These are phyloP conservation scores for Eupeodes luniger DNA, from an alignment of 2,888 invertebrate species.

Conservation along the genomic window DNA sequence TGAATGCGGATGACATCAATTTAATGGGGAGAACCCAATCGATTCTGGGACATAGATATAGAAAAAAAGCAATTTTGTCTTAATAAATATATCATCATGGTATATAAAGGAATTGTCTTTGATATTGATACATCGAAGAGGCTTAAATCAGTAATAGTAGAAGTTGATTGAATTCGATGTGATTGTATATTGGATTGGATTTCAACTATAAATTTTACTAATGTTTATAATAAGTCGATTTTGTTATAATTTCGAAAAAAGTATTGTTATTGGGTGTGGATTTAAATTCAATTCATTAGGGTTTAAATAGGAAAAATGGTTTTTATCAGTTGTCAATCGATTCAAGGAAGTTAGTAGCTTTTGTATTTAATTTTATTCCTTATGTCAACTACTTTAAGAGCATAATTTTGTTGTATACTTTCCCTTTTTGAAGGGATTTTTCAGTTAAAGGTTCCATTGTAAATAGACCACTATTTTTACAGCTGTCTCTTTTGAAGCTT, in stretches of 20 bases:
- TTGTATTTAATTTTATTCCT: too few relatives aligned
- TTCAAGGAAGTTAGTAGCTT: too few relatives aligned
- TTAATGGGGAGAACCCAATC: background rate
- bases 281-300: background rate
- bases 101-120: background rate
- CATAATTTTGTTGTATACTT: too few relatives aligned
- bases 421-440: too few relatives aligned
- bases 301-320: background rate
- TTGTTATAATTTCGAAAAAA: background rate
- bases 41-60: background rate
- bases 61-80: conserved; percentile 3
- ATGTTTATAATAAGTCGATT: background rate
- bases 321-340: background rate
- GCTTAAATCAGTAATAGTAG: too few relatives aligned
- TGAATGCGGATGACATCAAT: conserved; percentile 21
- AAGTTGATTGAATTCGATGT: too few relatives aligned
- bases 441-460: too few relatives aligned
- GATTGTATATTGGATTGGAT: background rate
- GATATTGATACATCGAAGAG: too few relatives aligned
- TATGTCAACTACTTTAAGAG: too few relatives aligned
- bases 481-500: too few relatives aligned
- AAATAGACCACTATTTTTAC: too few relatives aligned
- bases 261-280: background rate
- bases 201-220: background rate
- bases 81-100: background rate